Evolutionary conservation across 2,888 invertebrate species (phyloP), one percentile per base, ranked within the genome.

Genomic region (Synergus gifuensis): DNA sequence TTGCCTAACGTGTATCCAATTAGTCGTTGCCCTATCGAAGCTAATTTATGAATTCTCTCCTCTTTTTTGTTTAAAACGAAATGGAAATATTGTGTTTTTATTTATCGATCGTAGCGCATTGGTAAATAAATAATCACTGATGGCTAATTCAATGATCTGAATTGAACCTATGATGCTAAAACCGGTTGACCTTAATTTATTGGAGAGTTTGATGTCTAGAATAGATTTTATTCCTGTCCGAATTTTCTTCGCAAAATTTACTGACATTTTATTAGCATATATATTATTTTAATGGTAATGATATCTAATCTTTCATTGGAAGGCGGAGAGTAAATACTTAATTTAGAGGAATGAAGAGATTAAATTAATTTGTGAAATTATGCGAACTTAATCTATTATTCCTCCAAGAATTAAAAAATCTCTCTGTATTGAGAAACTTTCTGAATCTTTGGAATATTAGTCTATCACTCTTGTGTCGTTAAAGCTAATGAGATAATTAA

Each of bases 1-100:
- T 66, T 66, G 8, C 66, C 42, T 66, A 42, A 66, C 40, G 66
- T 66, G 66, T 66, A 66, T 66, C 66, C 66, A 66, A 66, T 66
- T 66, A 66, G n/a, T 66, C n/a, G 11, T 44, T 40, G 9, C 18
- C 11, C 62, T 62, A 62, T 62, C 66, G 14, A 42, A 66, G 40
- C 11, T n/a, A 18, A 66, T 66, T 66, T 66, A 42, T 64, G 9
- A 28, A 4, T 42, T n/a, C 9, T 40, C n/a, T 66, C 1, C n/a
- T 42, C 12, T 44, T 66, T n/a, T 66, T 28, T 62, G 4, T 18
- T 62, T 4, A 62, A 62, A 62, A 14, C 28, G 22, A 12, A 62
- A 62, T 62, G 62, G 62, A 62, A 28, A 44, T 42, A 42, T 18
- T 66, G 66, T 18, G 18, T 42, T 66, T 66, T 66, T 66, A 62